Base-by-base conservation (phyloP, 2,888 invertebrate genomes). In the Athetis lepigone region DNA sequence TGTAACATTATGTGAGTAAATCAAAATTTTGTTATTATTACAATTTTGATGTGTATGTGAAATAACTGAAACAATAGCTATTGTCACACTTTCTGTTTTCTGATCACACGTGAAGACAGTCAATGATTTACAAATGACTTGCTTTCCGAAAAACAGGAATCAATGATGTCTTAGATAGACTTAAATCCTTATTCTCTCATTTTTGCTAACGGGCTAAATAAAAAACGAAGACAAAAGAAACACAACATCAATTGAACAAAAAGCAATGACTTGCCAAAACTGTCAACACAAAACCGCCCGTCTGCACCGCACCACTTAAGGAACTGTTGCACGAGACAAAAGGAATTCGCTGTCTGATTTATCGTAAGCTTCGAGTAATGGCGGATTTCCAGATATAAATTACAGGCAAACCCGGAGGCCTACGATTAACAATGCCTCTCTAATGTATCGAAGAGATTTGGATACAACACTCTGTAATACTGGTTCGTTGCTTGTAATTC, bases 331-430 rank as follows among this genome's bases (percentile, higher is more conserved):
- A 81, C 75, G 55, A 87, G 86, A 89, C 89, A 89, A 90, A 90
- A 89, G 90, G 89, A 85, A 85, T 86, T 85, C 83, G 74, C 65
- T 75, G 79, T 63, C 85, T 91, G 90, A 92, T 92, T 92, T 92
- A 92, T 92, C 80, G 86, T 82, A 74, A 82, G 85, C 82, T 81
- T 76, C 85, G 80, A 85, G 83, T 88, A 88, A 88, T 86, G 86
- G 88, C 68, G 82, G 85, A 85, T 83, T 78, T 83, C 77, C 79
- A 74, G 84, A 84, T 86, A 90, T 90, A 91, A 92, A 90, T 92
- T 87, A 90, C 88, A 79, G 76, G 66, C 77, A 70, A 74, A 64
- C 65, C 81, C 81, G 81, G 79, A 84, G 74, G 73, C 69, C 54
- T 46, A 85, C 85, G 87, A 90, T 90, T 90, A 90, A 89, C 88